Evolutionary conservation across 2,797 vertebrate genomes (phyloP).

Genomic region (Pipistrellus pipistrellus): DNA sequence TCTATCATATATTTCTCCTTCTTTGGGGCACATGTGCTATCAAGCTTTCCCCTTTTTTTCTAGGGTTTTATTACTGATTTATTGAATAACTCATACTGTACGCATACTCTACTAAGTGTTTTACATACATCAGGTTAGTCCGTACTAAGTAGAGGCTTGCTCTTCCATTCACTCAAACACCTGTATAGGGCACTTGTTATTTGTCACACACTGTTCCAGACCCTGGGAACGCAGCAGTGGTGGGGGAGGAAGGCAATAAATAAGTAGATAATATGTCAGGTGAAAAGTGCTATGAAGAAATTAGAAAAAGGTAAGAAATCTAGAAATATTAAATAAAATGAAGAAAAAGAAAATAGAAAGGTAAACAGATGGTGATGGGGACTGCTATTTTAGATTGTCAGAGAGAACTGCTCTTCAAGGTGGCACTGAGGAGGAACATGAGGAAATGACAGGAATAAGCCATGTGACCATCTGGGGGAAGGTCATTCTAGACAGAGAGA

Average conservation of each 20-base stretch:
- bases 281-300: not conserved
- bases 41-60: not conserved
- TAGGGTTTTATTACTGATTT: not conserved
- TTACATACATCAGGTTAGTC: not conserved
- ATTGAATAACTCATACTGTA: not conserved
- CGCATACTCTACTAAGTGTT: not conserved
- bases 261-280: too few relatives aligned
- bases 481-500: not conserved
- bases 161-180: conserved; percentile 19
- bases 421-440: not conserved
- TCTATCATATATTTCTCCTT: not conserved
- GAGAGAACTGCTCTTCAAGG: not conserved
- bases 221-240: not conserved
- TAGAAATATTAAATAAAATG: not conserved
- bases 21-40: not conserved
- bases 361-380: not conserved
- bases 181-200: not conserved
- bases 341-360: not conserved
- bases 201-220: not conserved
- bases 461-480: not conserved
- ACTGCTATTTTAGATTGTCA: not conserved
- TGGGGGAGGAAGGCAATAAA: not conserved
- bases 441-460: not conserved
- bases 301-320: not conserved
- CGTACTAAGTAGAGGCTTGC: not conserved